phyloP scores from a whole-genome alignment of 2,113 vertebrate species.

The Bos indicus region DNA sequence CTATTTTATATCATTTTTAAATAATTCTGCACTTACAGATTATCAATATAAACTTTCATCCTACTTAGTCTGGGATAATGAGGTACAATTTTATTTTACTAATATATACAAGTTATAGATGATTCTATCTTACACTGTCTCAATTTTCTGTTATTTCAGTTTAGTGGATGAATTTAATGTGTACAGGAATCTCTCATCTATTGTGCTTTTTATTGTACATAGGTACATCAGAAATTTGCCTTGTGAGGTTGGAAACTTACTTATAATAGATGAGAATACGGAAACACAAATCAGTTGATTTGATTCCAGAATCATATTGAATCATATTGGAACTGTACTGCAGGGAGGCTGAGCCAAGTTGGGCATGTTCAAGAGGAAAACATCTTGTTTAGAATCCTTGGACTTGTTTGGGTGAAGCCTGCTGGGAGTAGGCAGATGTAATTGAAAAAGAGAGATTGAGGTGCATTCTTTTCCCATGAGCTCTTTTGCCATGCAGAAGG shows the following conservation, averaged over 20 bases:
- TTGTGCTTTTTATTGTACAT: not conserved
- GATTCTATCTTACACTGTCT: not conserved
- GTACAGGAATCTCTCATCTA: not conserved
- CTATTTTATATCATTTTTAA: not conserved
- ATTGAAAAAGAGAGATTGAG: conserved; percentile 10
- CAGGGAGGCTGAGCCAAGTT: conserved; percentile 22
- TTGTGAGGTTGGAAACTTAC: not conserved
- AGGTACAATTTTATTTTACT: not conserved
- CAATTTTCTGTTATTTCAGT: not conserved
- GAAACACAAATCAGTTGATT: conserved; percentile 2
- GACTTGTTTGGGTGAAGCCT: not conserved
- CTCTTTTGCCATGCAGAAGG: not conserved
- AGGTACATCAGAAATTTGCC: conserved; percentile 3
- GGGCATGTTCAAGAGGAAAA: conserved; percentile 20
- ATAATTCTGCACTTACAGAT: not conserved
- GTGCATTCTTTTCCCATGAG: not conserved
- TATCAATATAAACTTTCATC: not conserved
- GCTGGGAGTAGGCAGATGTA: not conserved
- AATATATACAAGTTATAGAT: not conserved
- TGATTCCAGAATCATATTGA: conserved; percentile 28
- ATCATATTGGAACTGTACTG: not conserved
- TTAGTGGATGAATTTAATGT: not conserved
- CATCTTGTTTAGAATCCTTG: conserved; percentile 29
- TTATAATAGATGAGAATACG: not conserved
- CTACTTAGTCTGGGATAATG: not conserved